These are phyloP conservation scores for Pristis pectinata DNA, from an alignment of 2,797 vertebrate species.

Conservation along the genomic window DNA sequence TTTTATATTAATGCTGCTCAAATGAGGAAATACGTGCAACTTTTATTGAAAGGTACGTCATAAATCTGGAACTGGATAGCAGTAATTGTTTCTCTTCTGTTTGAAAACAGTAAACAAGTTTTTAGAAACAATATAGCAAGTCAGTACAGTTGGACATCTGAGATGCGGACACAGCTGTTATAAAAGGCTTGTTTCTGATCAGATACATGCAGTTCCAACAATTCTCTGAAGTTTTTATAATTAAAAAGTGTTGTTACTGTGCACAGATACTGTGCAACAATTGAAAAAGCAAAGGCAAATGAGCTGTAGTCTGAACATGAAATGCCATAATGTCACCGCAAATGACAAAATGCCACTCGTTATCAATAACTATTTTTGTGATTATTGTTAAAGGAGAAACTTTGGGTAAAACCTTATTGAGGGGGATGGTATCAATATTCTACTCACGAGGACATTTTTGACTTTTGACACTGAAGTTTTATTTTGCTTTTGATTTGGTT, in stretches of 20 bases:
- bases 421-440: background rate
- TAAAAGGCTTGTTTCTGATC: background rate
- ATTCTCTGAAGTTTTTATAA: conserved; percentile 20
- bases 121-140: background rate
- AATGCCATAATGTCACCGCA: background rate
- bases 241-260: background rate
- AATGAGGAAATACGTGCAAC: conserved; percentile 53
- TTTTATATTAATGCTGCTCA: conserved; percentile 63
- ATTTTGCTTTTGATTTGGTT: background rate
- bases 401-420: background rate
- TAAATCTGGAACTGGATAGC: background rate
- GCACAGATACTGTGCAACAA: background rate
- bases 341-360: background rate
- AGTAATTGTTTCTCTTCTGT: conserved; percentile 31
- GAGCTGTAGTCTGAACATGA: background rate
- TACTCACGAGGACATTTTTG: background rate
- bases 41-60: conserved; percentile 56
- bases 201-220: background rate
- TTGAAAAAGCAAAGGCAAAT: background rate
- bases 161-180: background rate
- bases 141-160: background rate
- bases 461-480: background rate
- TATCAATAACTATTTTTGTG: background rate
- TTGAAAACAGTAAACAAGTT: conserved; percentile 9
- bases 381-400: background rate